phyloP scores from a whole-genome alignment of 2,113 vertebrate genomes.

The Grus americana region DNA sequence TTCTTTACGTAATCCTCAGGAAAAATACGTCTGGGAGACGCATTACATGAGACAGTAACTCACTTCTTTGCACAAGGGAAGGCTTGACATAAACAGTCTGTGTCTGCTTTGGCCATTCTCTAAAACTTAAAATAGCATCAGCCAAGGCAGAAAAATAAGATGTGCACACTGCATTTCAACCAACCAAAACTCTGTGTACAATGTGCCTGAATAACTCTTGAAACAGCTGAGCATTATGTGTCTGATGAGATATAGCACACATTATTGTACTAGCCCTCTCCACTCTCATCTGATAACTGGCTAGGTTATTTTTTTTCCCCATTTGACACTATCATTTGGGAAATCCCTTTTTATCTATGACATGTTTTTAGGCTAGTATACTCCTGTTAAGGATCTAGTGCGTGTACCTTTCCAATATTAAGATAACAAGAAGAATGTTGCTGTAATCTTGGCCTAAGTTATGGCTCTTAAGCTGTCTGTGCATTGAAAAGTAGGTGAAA shows the following conservation, averaged over 20 bases:
- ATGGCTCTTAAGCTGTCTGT: slow-evolving; percentile 42
- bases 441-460: slow-evolving; percentile 3
- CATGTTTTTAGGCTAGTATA: not conserved
- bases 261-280: not conserved
- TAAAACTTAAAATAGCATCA: not conserved
- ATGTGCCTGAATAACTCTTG: not conserved
- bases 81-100: not conserved
- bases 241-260: not conserved
- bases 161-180: not conserved
- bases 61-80: not conserved
- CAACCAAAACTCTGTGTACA: not conserved
- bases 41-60: not conserved
- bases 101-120: not conserved
- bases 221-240: not conserved
- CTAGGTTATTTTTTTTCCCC: not conserved
- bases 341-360: slow-evolving; percentile 27
- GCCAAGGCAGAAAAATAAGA: not conserved
- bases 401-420: slow-evolving; percentile 30
- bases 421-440: slow-evolving; percentile 56
- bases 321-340: not conserved
- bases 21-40: not conserved
- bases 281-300: not conserved
- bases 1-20: not conserved
- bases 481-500: slow-evolving; percentile 58
- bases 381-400: not conserved